Percentiles rank a stretch among this genome's conserved stretches.
Evolutionary conservation across 2,888 invertebrate genomes (phyloP).

Genomic region (Tetranychus truncatus): DNA sequence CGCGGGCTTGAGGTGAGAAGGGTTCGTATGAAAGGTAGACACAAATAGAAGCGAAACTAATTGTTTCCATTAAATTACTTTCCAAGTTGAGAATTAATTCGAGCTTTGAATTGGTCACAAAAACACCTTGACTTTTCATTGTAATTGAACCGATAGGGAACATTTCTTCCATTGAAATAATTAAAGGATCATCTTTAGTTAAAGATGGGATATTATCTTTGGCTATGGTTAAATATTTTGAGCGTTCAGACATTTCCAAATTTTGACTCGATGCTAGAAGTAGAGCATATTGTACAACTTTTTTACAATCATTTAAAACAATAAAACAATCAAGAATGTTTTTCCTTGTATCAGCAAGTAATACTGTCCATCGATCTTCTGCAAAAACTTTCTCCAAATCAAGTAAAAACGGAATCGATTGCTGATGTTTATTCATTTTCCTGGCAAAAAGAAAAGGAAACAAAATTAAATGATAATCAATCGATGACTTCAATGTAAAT

Average conservation of each 20-base stretch:
- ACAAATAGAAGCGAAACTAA: conserved; percentile 12
- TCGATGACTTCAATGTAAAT: no score
- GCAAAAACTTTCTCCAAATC: conserved; percentile 69
- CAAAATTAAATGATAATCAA: background rate
- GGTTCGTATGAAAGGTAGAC: conserved; percentile 3
- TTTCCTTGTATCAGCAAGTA: conserved; percentile 32
- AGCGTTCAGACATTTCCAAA: conserved; percentile 50
- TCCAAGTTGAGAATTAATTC: conserved; percentile 19
- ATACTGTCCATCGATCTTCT: conserved; percentile 65
- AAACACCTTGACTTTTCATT: conserved; percentile 19
- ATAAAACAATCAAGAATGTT: conserved; percentile 48
- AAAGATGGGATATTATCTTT: background rate
- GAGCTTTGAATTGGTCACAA: conserved; percentile 21
- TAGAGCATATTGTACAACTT: conserved; percentile 57
- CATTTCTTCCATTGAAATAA: conserved; percentile 22
- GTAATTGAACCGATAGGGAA: conserved; percentile 21
- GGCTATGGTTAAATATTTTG: conserved; percentile 32
- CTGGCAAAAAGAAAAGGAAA: conserved; percentile 27
- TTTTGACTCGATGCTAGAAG: conserved; percentile 52
- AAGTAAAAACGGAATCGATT: conserved; percentile 68
- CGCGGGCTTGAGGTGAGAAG: conserved; percentile 15
- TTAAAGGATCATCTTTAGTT: conserved; percentile 9
- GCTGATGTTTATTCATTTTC: conserved; percentile 44
- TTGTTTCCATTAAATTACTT: conserved; percentile 22
- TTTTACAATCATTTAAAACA: conserved; percentile 54